Base-by-base conservation (phyloP, 2,113 vertebrate genomes). In the Gallinago jamesoni region DNA sequence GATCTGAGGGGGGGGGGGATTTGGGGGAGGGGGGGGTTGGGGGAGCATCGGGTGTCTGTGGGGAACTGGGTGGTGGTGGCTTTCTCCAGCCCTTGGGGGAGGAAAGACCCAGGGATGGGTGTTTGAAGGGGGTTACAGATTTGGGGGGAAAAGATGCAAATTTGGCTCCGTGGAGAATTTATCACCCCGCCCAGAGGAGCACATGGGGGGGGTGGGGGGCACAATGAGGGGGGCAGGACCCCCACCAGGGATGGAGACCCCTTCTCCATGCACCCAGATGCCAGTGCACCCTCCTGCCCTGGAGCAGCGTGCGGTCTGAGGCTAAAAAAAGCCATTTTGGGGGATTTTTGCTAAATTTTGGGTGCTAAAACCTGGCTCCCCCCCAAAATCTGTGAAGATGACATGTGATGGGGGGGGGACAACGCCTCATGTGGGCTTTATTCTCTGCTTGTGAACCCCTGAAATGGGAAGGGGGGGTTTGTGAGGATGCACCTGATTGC, bases 231-330 rank as follows among this genome's bases (percentile, higher is more conserved):
- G 33, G 20, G 17, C 21, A 47, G 59, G 43, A 45, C 31, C 55
- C 59, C 27, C 31, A 1, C 20, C 9, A 20, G 52, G 57, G 10
- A 14, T 14, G 48, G 33, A 45, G 14, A 47, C 27, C 45, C 16
- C 57, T 23, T 57, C 33, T 14, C 31, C 1, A 2, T 33, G 35
- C 43, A 59, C 18, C 17, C 31, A 0, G 15, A 11, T 52, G 57
- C 1, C 2, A 6, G n/a, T 4, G 10, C 56, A 4, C 31, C 23
- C 35, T 35, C 50, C 28, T 14, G 23, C 27, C 27, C 72, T 17
- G 9, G 28, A 52, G 64, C 64, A n/a, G 19, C 14, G 6, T 0
- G 1, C 0, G 1, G 20, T 9, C 28, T 3, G 37, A 52, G 45
- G 56, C 37, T 52, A 47, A n/a, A 50, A 84, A 50, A 48, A 59